Percentiles rank a stretch among this genome's conserved stretches.
Conservation (phyloP, 2,888 invertebrate species). For the Nemurella pictetii region DNA sequence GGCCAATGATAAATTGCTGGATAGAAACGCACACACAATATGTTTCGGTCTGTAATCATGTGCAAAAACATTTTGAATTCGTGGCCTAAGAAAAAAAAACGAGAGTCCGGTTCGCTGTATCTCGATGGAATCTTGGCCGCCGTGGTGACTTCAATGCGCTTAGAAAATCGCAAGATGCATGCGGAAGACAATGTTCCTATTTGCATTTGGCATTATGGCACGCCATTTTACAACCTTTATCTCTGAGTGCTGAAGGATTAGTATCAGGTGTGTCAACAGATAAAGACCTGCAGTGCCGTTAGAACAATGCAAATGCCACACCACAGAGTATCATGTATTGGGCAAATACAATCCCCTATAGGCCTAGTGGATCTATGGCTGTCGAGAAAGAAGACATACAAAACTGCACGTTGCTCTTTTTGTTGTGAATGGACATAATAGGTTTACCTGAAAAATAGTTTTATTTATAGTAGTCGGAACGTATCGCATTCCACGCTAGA, state of each 20-base stretch:
- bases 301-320: too few species aligned
- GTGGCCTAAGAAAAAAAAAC: background rate
- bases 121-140: background rate
- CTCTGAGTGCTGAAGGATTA: too few species aligned
- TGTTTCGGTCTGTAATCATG: background rate
- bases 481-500: background rate
- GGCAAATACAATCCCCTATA: background rate
- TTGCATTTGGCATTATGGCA: too few species aligned
- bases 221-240: too few species aligned
- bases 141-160: background rate
- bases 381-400: background rate
- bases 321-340: too few species aligned
- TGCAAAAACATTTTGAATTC: too few species aligned
- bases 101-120: too few species aligned
- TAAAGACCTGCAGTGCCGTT: too few species aligned
- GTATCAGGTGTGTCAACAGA: too few species aligned
- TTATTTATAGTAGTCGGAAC: background rate
- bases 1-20: background rate
- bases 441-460: slow-evolving; percentile 1
- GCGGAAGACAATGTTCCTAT: too few species aligned
- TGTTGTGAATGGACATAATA: background rate
- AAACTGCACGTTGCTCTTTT: background rate
- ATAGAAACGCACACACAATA: background rate
- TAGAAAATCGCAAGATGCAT: too few species aligned
- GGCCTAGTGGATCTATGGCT: too few species aligned